A percentile compares a stretch with the other conserved stretches of the same genome.
These are phyloP conservation scores for Tribolium freemani DNA, from an alignment of 2,888 invertebrate genomes.

Conservation along the genomic window DNA sequence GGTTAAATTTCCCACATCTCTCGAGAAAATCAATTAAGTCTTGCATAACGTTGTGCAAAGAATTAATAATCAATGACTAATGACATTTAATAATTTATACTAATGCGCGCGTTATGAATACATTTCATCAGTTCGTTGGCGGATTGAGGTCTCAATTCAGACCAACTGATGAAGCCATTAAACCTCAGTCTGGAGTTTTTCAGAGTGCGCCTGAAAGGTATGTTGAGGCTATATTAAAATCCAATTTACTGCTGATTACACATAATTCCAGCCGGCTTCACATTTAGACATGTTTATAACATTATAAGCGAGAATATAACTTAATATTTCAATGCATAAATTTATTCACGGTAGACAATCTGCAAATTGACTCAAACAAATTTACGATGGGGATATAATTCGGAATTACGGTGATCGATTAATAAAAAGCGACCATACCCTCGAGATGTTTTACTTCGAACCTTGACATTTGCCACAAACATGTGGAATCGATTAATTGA, in stretches of 20 bases:
- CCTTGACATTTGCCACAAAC: constrained; percentile 16
- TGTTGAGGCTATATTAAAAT: constrained; percentile 45
- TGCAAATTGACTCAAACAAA: constrained; percentile 52
- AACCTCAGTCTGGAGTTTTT: background rate
- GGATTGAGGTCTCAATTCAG: background rate
- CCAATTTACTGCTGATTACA: constrained; percentile 49
- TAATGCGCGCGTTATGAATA: background rate
- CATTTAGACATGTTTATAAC: constrained; percentile 47
- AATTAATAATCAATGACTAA: background rate
- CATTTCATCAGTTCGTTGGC: background rate
- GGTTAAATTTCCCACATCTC: too few relatives aligned
- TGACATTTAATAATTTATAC: background rate
- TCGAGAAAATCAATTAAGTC: too few relatives aligned
- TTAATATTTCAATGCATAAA: constrained; percentile 52
- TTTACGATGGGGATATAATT: constrained; percentile 45
- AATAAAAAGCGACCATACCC: background rate
- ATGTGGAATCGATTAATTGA: constrained; percentile 25
- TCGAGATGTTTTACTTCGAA: background rate
- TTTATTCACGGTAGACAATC: constrained; percentile 48
- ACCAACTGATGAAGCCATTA: constrained; percentile 39
- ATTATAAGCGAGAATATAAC: constrained; percentile 49
- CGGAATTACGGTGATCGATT: constrained; percentile 22
- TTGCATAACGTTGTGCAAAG: too few relatives aligned
- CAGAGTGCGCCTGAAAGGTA: constrained; percentile 25
- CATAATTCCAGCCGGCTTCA: constrained; percentile 42